Evolutionary conservation across 64 coral and sea anemone genomes (phyloP).

Genomic region (Stichodactyla mertensii): DNA sequence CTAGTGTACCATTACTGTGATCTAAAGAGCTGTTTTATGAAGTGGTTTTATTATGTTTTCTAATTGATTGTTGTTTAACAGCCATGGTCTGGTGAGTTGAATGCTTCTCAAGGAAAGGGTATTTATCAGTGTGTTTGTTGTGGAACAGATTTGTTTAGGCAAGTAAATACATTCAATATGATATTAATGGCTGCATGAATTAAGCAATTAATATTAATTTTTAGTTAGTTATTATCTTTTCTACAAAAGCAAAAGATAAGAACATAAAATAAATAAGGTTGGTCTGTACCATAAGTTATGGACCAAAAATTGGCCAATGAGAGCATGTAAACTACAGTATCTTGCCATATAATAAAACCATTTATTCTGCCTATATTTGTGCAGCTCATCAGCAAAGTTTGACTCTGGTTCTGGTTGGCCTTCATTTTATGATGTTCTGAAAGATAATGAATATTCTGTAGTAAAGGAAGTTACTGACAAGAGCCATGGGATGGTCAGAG

Average conservation of each 20-base stretch:
- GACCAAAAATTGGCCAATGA: too few species aligned
- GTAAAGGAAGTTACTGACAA: constrained; percentile 45
- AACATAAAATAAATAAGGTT: too few species aligned
- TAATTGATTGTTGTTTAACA: constrained; percentile 27
- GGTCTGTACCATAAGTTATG: too few species aligned
- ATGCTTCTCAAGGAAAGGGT: constrained; percentile 61
- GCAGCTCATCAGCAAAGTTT: constrained; percentile 79
- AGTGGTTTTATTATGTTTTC: too few species aligned
- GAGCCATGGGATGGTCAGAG: constrained; percentile 85
- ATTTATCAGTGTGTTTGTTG: constrained; percentile 74
- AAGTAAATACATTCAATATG: neutral
- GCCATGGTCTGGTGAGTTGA: constrained; percentile 78
- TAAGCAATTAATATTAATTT: too few species aligned
- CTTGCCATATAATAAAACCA: neutral
- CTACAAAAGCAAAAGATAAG: too few species aligned
- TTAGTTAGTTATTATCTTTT: too few species aligned
- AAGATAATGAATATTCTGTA: constrained; percentile 8
- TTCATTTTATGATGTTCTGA: constrained; percentile 63
- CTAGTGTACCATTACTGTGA: too few species aligned
- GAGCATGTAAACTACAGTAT: too few species aligned
- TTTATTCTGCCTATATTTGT: neutral
- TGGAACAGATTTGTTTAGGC: constrained; percentile 79
- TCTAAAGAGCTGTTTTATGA: too few species aligned
- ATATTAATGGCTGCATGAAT: too few species aligned
- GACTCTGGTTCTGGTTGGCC: constrained; percentile 89